Base-by-base conservation (phyloP, 2,113 vertebrate species). In the Apus apus region DNA sequence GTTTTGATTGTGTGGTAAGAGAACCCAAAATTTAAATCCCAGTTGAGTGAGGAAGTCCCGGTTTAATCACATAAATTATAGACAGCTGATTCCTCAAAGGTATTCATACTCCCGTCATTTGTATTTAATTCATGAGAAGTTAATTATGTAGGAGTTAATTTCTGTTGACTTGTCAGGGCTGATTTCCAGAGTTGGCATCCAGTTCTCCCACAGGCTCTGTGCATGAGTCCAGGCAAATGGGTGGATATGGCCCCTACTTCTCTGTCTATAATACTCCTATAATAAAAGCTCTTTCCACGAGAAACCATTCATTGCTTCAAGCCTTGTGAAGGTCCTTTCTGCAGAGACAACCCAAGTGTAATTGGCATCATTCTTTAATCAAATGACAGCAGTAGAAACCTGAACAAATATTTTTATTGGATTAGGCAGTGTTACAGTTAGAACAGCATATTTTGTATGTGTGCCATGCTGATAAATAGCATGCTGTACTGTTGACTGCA, bases 81-180 rank as follows among this genome's bases (percentile, higher is more conserved):
- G 80, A 61, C 81, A 90, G 2, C 45, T 81, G 67, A 81, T 89
- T 93, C 90, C 91, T 90, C 93, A 46, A 67, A 89, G 83, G 48
- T 92, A 74, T 92, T 93, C 56, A 54, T 88, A 71, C 46, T 40
- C 65, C 64, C 61, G 92, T 95, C 57, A 77, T 94, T 96, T 94
- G 76, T 92, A 75, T 89, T 81, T 97, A 93, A 94, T 93, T 93
- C 46, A 46, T 81, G 83, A 93, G 92, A 89, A 90, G 76, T 86
- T 95, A 92, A 89, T 89, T 92, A 74, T 4, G 1, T 93, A 85
- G 88, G 66, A 93, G 73, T 89, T 86, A 84, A 89, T 96, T 93
- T 92, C 70, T 91, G 80, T 92, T 94, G 92, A 80, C 45, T 94
- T 87, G 66, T 94, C 80, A 87, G 76, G 73, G 38, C 64, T 75